Evolutionary conservation across 2,797 vertebrate genomes (phyloP).

Genomic region (Antennarius maculatus): DNA sequence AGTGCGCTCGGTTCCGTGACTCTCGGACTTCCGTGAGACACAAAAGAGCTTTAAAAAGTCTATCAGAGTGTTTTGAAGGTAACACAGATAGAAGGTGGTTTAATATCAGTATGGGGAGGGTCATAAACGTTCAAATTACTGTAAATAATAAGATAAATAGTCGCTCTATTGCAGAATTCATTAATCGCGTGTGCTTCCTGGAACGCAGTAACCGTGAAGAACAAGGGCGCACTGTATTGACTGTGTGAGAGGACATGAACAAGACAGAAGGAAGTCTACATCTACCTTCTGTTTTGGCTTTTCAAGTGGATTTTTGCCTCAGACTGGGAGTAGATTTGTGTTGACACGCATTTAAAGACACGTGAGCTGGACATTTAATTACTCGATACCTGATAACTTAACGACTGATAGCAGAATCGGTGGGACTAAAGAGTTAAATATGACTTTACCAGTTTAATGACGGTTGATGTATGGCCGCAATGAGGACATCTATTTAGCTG

Average conservation of each 20-base stretch:
- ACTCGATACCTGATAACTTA: neutral
- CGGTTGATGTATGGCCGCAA: neutral
- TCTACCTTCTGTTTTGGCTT: slow-evolving; percentile 12
- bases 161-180: too few relatives aligned
- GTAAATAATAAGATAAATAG: too few relatives aligned
- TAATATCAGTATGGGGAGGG: too few relatives aligned
- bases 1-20: too few relatives aligned
- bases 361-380: neutral
- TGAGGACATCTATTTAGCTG: slow-evolving; percentile 18
- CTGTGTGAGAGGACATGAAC: slow-evolving; percentile 43
- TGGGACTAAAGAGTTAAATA: neutral
- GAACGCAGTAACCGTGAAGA: too few relatives aligned
- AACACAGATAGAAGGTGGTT: too few relatives aligned
- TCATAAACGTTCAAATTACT: too few relatives aligned
- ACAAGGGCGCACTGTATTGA: too few relatives aligned
- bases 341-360: neutral
- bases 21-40: too few relatives aligned
- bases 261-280: slow-evolving; percentile 41
- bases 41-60: too few relatives aligned
- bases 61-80: too few relatives aligned
- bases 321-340: neutral
- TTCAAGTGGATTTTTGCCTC: slow-evolving; percentile 18
- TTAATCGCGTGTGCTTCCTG: too few relatives aligned
- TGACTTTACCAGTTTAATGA: slow-evolving; percentile 4
- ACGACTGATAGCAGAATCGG: neutral